Conservation (phyloP, 2,888 invertebrate species). For the Mimas tiliae region DNA sequence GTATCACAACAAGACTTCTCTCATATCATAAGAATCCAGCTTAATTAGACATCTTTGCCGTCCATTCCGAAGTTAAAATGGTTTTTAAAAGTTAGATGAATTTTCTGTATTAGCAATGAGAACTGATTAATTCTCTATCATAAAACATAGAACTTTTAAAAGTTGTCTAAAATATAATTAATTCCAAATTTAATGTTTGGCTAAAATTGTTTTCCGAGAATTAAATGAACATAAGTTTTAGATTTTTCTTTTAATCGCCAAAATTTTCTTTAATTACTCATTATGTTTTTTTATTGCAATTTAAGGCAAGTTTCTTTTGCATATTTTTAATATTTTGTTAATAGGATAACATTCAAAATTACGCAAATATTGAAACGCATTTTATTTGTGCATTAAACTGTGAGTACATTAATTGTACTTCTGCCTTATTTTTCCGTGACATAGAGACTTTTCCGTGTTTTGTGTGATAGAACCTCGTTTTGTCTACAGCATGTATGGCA, state of each 20-base stretch:
- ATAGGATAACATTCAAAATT: no score
- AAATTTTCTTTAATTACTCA: neutral
- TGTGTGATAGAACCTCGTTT: no score
- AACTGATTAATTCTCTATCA: constrained; percentile 12
- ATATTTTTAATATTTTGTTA: neutral
- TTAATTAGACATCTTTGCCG: constrained; percentile 37
- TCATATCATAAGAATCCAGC: constrained; percentile 27
- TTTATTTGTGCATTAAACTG: neutral
- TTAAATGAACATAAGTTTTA: neutral
- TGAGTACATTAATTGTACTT: neutral
- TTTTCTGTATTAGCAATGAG: constrained; percentile 31
- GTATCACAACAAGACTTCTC: neutral
- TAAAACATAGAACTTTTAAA: constrained; percentile 15
- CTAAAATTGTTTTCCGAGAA: neutral
- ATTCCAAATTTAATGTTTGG: neutral
- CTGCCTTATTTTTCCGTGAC: no score
- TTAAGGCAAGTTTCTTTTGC: neutral
- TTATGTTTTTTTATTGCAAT: neutral
- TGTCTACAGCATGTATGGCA: no score
- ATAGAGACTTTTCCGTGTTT: no score
- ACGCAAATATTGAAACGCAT: neutral
- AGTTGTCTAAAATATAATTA: constrained; percentile 7
- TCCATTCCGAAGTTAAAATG: constrained; percentile 35
- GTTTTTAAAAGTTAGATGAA: constrained; percentile 32
- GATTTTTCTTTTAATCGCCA: neutral